Conservation (phyloP, 2,888 invertebrate genomes). For the Tribolium freemani region DNA sequence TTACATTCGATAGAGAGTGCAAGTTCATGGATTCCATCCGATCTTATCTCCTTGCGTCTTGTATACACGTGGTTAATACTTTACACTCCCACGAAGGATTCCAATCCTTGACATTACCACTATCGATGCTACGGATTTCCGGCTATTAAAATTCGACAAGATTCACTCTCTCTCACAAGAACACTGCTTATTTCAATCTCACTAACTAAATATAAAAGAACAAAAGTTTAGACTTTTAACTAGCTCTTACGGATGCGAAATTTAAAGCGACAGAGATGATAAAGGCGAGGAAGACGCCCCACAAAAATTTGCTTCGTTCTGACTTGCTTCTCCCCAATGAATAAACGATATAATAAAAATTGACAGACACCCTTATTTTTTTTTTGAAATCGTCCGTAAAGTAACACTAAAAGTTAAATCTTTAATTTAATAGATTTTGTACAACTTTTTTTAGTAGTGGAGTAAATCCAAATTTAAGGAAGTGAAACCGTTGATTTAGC, state of each 20-base stretch:
- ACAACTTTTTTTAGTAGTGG: too few relatives aligned
- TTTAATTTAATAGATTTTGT: too few relatives aligned
- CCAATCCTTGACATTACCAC: constrained; percentile 38
- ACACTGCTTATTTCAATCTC: neutral
- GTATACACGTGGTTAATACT: constrained; percentile 66
- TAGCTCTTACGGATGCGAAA: neutral
- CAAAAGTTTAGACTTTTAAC: neutral
- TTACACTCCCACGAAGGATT: constrained; percentile 65
- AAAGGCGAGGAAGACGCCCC: neutral
- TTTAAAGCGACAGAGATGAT: neutral
- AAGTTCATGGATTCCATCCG: constrained; percentile 59
- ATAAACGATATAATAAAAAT: neutral
- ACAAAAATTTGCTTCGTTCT: neutral
- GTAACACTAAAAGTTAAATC: too few relatives aligned
- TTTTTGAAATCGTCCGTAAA: too few relatives aligned
- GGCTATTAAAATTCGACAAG: too few relatives aligned
- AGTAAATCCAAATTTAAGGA: too few relatives aligned
- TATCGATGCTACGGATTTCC: neutral
- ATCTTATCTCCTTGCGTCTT: constrained; percentile 60
- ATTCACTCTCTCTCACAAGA: too few relatives aligned
- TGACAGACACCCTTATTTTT: neutral
- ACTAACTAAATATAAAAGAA: neutral
- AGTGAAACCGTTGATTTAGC: neutral
- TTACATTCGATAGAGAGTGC: constrained; percentile 64
- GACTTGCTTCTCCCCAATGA: neutral